Percentiles rank a stretch among this genome's conserved stretches.
These are phyloP conservation scores for Crossaster papposus DNA, from an alignment of 53 echinoderm and acorn worm species.

Conservation along the genomic window DNA sequence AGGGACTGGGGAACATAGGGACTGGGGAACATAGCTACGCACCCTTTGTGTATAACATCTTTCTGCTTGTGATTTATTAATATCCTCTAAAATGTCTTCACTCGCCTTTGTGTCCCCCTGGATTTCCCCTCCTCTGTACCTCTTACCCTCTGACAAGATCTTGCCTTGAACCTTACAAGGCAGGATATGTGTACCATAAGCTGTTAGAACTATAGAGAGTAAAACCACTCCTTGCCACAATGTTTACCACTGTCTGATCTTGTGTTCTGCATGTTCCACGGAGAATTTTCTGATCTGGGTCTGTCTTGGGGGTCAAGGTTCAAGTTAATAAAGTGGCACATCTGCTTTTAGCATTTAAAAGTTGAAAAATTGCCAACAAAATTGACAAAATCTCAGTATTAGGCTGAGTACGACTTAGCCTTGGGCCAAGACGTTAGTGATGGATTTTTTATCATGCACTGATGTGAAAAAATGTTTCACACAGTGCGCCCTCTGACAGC, in stretches of 20 bases:
- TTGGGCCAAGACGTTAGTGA: too few species aligned
- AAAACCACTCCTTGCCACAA: constrained; percentile 7
- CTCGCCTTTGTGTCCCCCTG: constrained; percentile 36
- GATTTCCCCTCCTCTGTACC: constrained; percentile 17
- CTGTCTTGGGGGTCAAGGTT: background rate
- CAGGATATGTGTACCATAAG: background rate
- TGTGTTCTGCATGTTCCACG: background rate
- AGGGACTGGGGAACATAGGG: too few species aligned
- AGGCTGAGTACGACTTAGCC: background rate
- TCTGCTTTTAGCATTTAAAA: constrained; percentile 24
- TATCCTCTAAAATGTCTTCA: background rate
- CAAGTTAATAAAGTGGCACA: constrained; percentile 1
- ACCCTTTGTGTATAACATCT: background rate
- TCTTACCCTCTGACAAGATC: constrained; percentile 31
- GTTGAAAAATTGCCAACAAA: background rate
- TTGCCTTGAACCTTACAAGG: constrained; percentile 5
- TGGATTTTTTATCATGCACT: too few species aligned
- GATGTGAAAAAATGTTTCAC: too few species aligned
- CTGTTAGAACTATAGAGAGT: background rate
- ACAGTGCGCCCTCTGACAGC: too few species aligned
- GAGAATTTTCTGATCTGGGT: background rate
- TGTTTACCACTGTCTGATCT: too few species aligned
- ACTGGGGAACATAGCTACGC: too few species aligned
- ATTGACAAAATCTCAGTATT: background rate
- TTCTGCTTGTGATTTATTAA: background rate